A percentile compares a stretch with the other conserved stretches of the same genome.
Conservation (phyloP, 2,113 vertebrate genomes). For the Vicugna pacos region DNA sequence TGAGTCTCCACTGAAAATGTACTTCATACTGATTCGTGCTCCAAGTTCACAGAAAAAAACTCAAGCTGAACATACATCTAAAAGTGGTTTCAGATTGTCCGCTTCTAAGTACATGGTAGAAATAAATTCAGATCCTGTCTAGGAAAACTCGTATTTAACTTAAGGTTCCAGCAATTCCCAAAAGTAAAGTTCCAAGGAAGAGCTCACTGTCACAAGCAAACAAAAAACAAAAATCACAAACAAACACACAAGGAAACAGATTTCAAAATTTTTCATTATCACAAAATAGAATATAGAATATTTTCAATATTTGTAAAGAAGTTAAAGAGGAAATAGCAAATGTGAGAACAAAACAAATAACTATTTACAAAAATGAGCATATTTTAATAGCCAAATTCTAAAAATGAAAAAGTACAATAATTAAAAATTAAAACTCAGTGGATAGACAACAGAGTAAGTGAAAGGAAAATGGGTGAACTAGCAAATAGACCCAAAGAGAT, state of each 20-base stretch:
- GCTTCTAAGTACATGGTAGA: background rate
- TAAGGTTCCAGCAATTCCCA: background rate
- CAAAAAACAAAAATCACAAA: background rate
- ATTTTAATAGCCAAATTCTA: slow-evolving; percentile 6
- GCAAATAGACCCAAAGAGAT: background rate
- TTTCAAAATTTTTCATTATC: background rate
- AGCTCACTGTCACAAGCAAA: background rate
- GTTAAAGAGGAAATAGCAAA: background rate
- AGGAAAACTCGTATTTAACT: background rate
- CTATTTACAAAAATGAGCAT: background rate
- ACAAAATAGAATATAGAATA: background rate
- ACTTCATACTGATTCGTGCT: slow-evolving; percentile 1
- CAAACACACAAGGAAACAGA: background rate
- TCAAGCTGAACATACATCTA: slow-evolving; percentile 15
- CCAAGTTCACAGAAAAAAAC: background rate
- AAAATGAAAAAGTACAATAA: slow-evolving; percentile 6
- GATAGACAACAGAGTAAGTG: background rate
- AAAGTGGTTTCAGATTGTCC: background rate
- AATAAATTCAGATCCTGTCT: background rate
- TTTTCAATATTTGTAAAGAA: background rate
- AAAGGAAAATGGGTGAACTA: background rate
- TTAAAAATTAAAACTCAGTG: slow-evolving; percentile 4
- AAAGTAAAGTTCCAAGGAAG: background rate
- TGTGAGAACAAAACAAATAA: background rate
- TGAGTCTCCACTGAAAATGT: background rate